Conservation (phyloP, 2,797 vertebrate species). For the Macropus fuliginosus region DNA sequence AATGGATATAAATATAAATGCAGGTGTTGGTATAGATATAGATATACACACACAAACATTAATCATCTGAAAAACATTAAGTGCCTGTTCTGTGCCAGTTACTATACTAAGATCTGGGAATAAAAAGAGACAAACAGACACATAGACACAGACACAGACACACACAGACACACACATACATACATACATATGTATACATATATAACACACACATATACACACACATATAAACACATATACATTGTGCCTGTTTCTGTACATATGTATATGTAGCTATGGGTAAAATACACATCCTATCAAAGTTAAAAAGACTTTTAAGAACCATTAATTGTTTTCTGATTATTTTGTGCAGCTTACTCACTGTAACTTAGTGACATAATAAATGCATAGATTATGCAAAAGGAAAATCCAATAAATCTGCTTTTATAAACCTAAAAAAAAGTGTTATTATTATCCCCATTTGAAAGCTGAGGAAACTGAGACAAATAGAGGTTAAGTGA, state of each 20-base stretch:
- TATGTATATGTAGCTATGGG: not conserved
- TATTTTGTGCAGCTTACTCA: not conserved
- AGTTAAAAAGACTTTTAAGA: not conserved
- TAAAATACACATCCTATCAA: not conserved
- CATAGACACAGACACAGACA: too few species aligned
- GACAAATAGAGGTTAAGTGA: not conserved
- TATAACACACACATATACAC: not conserved
- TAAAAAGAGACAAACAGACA: not conserved
- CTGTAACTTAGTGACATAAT: not conserved
- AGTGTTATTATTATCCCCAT: not conserved
- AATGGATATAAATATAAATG: not conserved
- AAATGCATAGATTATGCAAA: not conserved
- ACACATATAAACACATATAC: too few species aligned
- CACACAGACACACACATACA: not conserved
- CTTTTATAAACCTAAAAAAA: not conserved
- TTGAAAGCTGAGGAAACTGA: not conserved
- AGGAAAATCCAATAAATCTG: not conserved
- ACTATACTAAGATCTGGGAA: not conserved
- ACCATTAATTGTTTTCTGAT: not conserved
- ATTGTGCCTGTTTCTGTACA: too few species aligned
- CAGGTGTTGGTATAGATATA: not conserved
- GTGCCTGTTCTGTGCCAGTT: not conserved
- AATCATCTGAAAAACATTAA: not conserved
- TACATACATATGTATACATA: not conserved
- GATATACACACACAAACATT: not conserved